Conservation (phyloP, 2,113 vertebrate species). For the Neolamprologus hecqui region DNA sequence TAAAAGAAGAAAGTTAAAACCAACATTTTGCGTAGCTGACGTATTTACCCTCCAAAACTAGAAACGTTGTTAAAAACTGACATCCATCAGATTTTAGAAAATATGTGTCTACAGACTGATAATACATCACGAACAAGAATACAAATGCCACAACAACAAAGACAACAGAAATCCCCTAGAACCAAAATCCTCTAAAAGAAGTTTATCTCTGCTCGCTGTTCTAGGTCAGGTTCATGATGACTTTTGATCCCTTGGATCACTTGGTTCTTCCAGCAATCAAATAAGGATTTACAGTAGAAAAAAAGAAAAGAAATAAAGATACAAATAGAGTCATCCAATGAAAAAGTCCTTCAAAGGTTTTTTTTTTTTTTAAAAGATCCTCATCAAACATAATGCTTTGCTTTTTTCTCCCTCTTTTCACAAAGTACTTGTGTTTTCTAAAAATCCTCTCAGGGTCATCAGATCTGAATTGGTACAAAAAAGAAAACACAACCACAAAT, state of each 20-base stretch:
- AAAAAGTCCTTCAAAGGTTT: conserved; percentile 25
- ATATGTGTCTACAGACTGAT: conserved; percentile 21
- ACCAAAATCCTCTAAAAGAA: conserved; percentile 36
- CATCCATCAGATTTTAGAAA: conserved; percentile 7
- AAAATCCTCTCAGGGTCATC: neutral
- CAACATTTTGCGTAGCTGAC: neutral
- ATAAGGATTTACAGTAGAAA: conserved; percentile 50
- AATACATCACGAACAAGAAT: conserved; percentile 22
- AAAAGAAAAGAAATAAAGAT: conserved; percentile 35
- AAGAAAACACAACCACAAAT: neutral
- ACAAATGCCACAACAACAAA: conserved; percentile 28
- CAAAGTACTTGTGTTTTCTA: neutral
- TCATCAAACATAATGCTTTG: neutral
- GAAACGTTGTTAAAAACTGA: neutral
- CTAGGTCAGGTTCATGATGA: conserved; percentile 20
- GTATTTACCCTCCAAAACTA: neutral
- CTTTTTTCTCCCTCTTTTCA: neutral
- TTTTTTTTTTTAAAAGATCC: neutral
- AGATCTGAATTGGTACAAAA: neutral
- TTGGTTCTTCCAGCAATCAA: conserved; percentile 49
- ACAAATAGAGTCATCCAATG: conserved; percentile 15
- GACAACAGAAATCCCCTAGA: conserved; percentile 27
- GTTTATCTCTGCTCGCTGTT: conserved; percentile 31
- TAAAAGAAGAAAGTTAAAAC: neutral
- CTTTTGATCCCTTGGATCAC: conserved; percentile 29